Evolutionary conservation across 2,888 invertebrate genomes (phyloP).

Genomic region (Nephrotoma appendiculata): DNA sequence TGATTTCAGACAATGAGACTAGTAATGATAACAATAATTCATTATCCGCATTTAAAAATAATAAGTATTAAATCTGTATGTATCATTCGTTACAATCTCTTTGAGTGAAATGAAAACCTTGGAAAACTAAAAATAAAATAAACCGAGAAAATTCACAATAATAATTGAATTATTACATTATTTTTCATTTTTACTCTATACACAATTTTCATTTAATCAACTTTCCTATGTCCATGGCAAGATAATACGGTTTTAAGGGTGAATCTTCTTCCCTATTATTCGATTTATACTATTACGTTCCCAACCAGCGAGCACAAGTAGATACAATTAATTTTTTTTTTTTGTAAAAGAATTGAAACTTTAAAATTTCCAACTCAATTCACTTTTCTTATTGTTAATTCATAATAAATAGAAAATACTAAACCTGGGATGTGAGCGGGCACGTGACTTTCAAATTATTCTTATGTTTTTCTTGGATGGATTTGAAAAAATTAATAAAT

Average conservation of each 20-base stretch:
- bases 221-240: background rate
- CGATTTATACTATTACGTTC: too few relatives aligned
- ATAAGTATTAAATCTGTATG: too few relatives aligned
- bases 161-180: background rate
- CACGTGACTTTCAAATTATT: too few relatives aligned
- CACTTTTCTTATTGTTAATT: background rate
- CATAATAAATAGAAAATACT: background rate
- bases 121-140: background rate
- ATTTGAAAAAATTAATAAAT: too few relatives aligned
- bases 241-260: background rate
- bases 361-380: background rate
- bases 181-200: background rate
- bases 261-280: too few relatives aligned
- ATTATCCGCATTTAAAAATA: too few relatives aligned
- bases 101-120: background rate
- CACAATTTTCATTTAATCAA: background rate
- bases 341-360: background rate
- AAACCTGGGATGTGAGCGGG: background rate
- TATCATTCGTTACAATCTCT: background rate
- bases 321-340: background rate
- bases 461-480: too few relatives aligned
- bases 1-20: too few relatives aligned
- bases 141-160: background rate
- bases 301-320: too few relatives aligned
- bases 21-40: too few relatives aligned